phyloP scores from a whole-genome alignment of 2,113 vertebrate genomes.

The Uropsilus gracilis region DNA sequence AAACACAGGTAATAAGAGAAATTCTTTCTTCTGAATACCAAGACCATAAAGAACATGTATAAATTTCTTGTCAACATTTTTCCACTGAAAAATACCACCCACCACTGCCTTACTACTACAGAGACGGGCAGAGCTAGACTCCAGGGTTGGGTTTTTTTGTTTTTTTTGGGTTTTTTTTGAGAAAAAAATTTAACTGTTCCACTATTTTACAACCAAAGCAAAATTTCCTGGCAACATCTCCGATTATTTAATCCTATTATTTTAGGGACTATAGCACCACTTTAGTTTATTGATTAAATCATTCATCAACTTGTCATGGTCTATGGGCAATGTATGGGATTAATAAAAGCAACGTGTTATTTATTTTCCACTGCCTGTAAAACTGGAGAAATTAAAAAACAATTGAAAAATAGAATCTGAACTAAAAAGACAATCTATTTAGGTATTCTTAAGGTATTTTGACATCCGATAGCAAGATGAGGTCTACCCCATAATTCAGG shows the following conservation, averaged over 20 bases:
- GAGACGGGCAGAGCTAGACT: background rate
- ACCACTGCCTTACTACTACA: background rate
- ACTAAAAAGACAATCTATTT: background rate
- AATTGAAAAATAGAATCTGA: background rate
- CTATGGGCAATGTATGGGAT: background rate
- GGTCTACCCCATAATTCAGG: background rate
- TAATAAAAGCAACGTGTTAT: background rate
- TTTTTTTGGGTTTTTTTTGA: background rate
- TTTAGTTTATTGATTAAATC: background rate
- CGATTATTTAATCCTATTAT: background rate
- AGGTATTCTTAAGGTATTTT: background rate
- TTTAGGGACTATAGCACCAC: background rate
- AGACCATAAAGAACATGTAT: background rate
- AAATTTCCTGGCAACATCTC: background rate
- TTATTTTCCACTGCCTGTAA: conserved; percentile 36
- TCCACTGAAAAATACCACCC: background rate
- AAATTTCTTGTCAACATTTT: background rate
- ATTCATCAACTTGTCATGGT: background rate
- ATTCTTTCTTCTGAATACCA: background rate
- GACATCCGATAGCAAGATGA: background rate
- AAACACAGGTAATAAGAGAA: background rate
- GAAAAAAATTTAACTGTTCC: background rate
- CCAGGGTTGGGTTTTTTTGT: no score
- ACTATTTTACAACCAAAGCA: background rate
- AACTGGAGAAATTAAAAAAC: background rate